A percentile compares a stretch with the other conserved stretches of the same genome.
Evolutionary conservation across 2,888 invertebrate species (phyloP).

Genomic region (Hemaris fuciformis): DNA sequence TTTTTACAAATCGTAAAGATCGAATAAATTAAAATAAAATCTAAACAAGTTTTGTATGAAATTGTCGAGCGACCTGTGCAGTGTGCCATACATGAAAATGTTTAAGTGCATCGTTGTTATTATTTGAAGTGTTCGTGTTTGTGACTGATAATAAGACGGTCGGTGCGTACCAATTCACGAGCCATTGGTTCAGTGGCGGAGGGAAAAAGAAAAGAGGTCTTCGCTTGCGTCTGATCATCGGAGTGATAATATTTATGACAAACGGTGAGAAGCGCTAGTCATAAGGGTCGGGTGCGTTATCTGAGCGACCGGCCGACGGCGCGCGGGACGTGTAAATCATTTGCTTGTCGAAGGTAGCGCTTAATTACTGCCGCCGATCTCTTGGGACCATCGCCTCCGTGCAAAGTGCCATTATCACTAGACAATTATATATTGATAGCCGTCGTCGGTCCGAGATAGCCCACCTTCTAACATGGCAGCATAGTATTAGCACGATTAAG

Average conservation of each 20-base stretch:
- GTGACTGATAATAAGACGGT: slow-evolving; percentile 67
- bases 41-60: neutral
- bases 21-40: neutral
- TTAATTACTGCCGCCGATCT: slow-evolving; percentile 46
- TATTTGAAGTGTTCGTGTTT: slow-evolving; percentile 63
- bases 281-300: slow-evolving; percentile 73
- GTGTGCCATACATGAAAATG: slow-evolving; percentile 40
- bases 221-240: slow-evolving; percentile 69
- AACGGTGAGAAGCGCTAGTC: slow-evolving; percentile 76
- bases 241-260: slow-evolving; percentile 78
- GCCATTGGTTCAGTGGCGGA: slow-evolving; percentile 69
- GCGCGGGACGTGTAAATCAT: slow-evolving; percentile 38
- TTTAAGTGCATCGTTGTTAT: slow-evolving; percentile 41
- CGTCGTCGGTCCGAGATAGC: slow-evolving; percentile 13
- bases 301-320: slow-evolving; percentile 43
- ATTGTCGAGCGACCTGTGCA: slow-evolving; percentile 32
- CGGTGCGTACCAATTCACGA: slow-evolving; percentile 69
- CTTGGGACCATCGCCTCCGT: slow-evolving; percentile 29
- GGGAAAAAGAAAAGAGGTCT: slow-evolving; percentile 60
- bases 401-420: slow-evolving; percentile 43
- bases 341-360: slow-evolving; percentile 35
- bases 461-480: neutral
- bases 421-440: slow-evolving; percentile 41
- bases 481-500: neutral
- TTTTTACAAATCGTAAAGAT: neutral